A percentile compares a stretch with the other conserved stretches of the same genome.
Conservation (phyloP, 1,140 invertebrate genomes). For the Drosophila miranda region DNA sequence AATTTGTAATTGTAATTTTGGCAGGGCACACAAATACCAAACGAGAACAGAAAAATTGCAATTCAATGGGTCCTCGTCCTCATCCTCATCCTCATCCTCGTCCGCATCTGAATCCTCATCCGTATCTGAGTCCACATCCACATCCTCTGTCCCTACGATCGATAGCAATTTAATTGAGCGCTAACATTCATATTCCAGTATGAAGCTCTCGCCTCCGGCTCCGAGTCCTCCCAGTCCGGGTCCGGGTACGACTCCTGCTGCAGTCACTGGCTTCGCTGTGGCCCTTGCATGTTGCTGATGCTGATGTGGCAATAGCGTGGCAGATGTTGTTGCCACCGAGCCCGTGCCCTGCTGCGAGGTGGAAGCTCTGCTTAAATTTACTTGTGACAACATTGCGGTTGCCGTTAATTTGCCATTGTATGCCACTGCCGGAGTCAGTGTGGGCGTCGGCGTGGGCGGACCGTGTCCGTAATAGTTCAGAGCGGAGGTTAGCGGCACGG, state of each 20-base stretch:
- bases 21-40: slow-evolving; percentile 41
- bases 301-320: slow-evolving; percentile 1
- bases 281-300: slow-evolving; percentile 13
- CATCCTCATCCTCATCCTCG: too few species aligned
- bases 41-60: slow-evolving; percentile 34
- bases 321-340: slow-evolving; percentile 21
- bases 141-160: slow-evolving; percentile 25
- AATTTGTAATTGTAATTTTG: slow-evolving; percentile 76
- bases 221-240: background rate
- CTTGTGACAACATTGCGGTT: slow-evolving; percentile 77
- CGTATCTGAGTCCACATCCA: background rate
- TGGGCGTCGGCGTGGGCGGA: slow-evolving; percentile 31
- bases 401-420: slow-evolving; percentile 77
- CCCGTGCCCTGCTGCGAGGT: slow-evolving; percentile 38
- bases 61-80: background rate
- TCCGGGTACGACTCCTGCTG: too few species aligned
- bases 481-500: slow-evolving; percentile 59
- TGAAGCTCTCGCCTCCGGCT: slow-evolving; percentile 60
- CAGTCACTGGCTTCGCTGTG: slow-evolving; percentile 3
- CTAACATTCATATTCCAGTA: slow-evolving; percentile 81
- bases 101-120: background rate
- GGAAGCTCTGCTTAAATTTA: slow-evolving; percentile 63
- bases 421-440: slow-evolving; percentile 40
- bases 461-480: slow-evolving; percentile 73
- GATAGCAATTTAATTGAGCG: slow-evolving; percentile 55